Evolutionary conservation across 2,888 invertebrate genomes (phyloP).

Genomic region (Sturmia bella): DNA sequence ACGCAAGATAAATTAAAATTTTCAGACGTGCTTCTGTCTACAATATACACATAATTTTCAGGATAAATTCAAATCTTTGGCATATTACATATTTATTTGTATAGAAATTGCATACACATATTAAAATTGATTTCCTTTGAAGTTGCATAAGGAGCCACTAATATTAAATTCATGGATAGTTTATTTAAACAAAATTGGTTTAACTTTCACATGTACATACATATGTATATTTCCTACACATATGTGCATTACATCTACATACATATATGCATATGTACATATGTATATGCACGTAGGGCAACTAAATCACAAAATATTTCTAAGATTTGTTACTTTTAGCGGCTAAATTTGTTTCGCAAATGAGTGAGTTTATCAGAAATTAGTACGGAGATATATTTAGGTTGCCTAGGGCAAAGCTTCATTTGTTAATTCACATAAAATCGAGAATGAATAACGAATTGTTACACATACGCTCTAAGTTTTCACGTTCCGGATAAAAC

Average conservation of each 20-base stretch:
- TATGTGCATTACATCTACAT: background rate
- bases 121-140: too few relatives aligned
- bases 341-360: too few relatives aligned
- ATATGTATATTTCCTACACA: too few relatives aligned
- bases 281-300: background rate
- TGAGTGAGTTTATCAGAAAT: background rate
- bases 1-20: constrained; percentile 7
- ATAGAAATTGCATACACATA: background rate
- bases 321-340: background rate
- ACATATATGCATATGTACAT: constrained; percentile 1
- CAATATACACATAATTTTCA: background rate
- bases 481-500: constrained; percentile 50
- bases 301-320: background rate
- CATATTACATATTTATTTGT: background rate
- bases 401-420: too few relatives aligned
- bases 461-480: constrained; percentile 25
- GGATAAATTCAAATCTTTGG: background rate
- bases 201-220: background rate
- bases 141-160: background rate
- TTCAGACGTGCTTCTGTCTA: background rate
- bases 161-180: background rate
- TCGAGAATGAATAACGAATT: background rate
- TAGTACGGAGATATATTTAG: background rate
- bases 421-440: background rate
- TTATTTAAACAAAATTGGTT: background rate